phyloP scores from a whole-genome alignment of 1,140 invertebrate species.

The Venustaconcha ellipsiformis region DNA sequence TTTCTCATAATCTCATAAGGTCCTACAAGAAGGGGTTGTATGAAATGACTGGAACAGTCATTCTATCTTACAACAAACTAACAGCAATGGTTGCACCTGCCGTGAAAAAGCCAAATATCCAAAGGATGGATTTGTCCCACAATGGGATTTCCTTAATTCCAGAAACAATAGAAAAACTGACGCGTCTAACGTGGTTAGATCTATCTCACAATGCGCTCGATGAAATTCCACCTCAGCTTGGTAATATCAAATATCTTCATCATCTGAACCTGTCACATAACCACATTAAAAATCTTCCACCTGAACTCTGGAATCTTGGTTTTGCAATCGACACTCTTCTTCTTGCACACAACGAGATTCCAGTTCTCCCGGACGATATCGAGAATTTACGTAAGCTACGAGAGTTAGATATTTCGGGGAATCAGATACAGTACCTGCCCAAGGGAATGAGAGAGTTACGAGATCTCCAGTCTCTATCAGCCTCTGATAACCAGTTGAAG shows the following conservation, averaged over 20 bases:
- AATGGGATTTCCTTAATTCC: conserved; percentile 59
- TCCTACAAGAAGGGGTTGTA: conserved; percentile 63
- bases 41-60: conserved; percentile 53
- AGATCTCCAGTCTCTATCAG: conserved; percentile 41
- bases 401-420: conserved; percentile 55
- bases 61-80: conserved; percentile 56
- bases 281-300: conserved; percentile 57
- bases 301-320: conserved; percentile 60
- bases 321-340: conserved; percentile 53
- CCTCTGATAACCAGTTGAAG: conserved; percentile 52
- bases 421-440: conserved; percentile 59
- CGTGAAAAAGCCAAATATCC: conserved; percentile 63
- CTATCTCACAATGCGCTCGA: conserved; percentile 61
- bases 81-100: conserved; percentile 53
- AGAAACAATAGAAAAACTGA: conserved; percentile 58
- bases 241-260: conserved; percentile 51
- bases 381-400: conserved; percentile 50
- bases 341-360: conserved; percentile 56
- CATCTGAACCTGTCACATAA: conserved; percentile 58
- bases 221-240: conserved; percentile 57
- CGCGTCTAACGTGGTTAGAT: conserved; percentile 56
- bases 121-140: conserved; percentile 59
- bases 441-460: conserved; percentile 45
- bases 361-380: conserved; percentile 55
- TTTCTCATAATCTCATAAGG: conserved; percentile 60